These are phyloP conservation scores for Blennius ocellaris DNA, from an alignment of 2,113 vertebrate genomes.

Conservation along the genomic window DNA sequence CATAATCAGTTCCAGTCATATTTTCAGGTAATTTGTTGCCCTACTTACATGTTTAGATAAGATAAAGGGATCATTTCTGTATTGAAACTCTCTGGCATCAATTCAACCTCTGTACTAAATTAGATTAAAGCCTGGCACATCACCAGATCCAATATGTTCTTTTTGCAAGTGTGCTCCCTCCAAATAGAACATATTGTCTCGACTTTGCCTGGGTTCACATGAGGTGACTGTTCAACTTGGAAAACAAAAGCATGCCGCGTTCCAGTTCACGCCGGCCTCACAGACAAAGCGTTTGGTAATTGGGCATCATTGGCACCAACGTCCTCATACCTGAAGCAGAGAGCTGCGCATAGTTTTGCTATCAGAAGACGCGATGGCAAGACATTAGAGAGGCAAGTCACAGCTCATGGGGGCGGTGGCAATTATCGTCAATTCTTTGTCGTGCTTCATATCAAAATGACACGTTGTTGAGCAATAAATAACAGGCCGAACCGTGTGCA, in stretches of 20 bases:
- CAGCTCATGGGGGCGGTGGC: constrained; percentile 14
- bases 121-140: constrained; percentile 63
- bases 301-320: background rate
- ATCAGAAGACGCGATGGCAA: constrained; percentile 27
- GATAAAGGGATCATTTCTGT: constrained; percentile 39
- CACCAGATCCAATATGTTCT: constrained; percentile 50
- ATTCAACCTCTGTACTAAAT: constrained; percentile 51
- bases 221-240: background rate
- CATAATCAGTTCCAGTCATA: constrained; percentile 4
- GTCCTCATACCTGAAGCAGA: constrained; percentile 22
- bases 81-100: constrained; percentile 41
- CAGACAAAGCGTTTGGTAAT: constrained; percentile 40
- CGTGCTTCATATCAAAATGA: constrained; percentile 43
- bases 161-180: constrained; percentile 52
- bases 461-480: constrained; percentile 56
- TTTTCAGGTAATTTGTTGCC: background rate
- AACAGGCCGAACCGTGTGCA: constrained; percentile 40
- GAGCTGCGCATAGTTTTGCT: constrained; percentile 16
- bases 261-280: constrained; percentile 30
- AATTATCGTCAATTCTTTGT: constrained; percentile 50
- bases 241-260: constrained; percentile 26
- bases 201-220: constrained; percentile 29
- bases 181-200: constrained; percentile 44
- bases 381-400: constrained; percentile 53
- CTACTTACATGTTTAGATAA: constrained; percentile 31